phyloP scores from a whole-genome alignment of 2,113 vertebrate genomes.

The Montifringilla adamsi region DNA sequence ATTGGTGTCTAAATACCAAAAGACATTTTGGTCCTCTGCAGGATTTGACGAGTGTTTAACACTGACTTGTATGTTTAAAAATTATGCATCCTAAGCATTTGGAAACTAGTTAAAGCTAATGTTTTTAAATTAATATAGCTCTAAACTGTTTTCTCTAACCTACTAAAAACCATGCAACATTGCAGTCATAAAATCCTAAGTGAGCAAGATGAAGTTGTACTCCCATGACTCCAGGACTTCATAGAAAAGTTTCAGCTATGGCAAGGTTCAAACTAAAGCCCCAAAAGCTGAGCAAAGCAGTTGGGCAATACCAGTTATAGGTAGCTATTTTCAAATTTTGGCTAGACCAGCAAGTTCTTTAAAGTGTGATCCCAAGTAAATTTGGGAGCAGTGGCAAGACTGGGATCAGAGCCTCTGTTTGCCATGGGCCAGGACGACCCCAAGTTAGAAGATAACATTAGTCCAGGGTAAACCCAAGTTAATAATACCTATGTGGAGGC shows the following conservation, averaged over 20 bases:
- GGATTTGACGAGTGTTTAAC: background rate
- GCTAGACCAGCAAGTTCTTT: background rate
- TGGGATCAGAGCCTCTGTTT: fast-evolving
- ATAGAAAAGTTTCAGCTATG: background rate
- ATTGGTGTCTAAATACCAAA: background rate
- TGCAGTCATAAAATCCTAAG: background rate
- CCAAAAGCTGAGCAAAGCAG: background rate
- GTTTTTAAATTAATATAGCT: background rate
- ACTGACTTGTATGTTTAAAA: background rate
- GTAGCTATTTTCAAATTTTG: background rate
- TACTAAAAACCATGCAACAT: background rate
- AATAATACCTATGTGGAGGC: fast-evolving
- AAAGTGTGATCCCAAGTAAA: background rate
- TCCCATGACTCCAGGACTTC: background rate
- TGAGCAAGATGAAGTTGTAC: background rate
- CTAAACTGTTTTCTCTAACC: background rate
- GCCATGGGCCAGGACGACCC: fast-evolving
- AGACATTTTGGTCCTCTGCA: fast-evolving
- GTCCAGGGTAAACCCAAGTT: background rate
- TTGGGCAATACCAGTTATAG: background rate
- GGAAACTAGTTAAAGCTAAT: background rate
- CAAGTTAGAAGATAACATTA: fast-evolving
- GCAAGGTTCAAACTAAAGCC: background rate
- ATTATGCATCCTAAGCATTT: background rate
- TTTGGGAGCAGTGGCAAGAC: background rate